Percentiles rank a stretch among this genome's conserved stretches.
These are phyloP conservation scores for Harpalus rufipes DNA, from an alignment of 2,888 invertebrate species.

Conservation along the genomic window DNA sequence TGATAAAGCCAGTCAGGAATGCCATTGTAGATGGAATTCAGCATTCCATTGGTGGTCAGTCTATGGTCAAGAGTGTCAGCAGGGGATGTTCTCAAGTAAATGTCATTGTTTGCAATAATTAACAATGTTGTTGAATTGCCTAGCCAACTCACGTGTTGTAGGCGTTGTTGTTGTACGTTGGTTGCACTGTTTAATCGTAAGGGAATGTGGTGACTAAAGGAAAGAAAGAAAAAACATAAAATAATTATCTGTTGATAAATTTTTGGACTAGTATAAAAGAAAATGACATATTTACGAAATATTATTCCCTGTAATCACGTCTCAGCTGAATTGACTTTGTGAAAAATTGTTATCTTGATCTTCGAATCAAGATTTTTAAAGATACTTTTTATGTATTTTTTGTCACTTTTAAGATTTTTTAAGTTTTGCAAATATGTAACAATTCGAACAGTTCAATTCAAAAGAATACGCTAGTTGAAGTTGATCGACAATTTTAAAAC, in stretches of 20 bases:
- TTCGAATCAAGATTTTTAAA: no score
- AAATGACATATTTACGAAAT: neutral
- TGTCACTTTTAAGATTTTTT: no score
- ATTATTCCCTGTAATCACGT: no score
- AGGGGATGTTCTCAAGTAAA: slow-evolving; percentile 89
- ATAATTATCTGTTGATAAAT: neutral
- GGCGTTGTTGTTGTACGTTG: slow-evolving; percentile 84
- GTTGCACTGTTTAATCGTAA: slow-evolving; percentile 88
- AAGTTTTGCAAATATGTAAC: no score
- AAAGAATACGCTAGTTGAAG: no score
- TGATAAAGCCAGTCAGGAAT: slow-evolving; percentile 98
- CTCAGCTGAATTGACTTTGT: no score
- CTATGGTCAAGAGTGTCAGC: slow-evolving; percentile 84
- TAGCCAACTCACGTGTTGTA: slow-evolving; percentile 92
- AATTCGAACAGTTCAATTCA: no score
- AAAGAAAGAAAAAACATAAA: neutral
- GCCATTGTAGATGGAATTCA: slow-evolving; percentile 93
- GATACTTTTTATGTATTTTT: no score
- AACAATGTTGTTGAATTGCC: slow-evolving; percentile 88
- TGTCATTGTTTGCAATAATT: slow-evolving; percentile 92
- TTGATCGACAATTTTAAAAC: no score
- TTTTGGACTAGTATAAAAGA: neutral
- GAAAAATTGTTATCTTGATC: no score
- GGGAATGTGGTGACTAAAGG: slow-evolving; percentile 90
- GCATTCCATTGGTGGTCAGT: slow-evolving; percentile 87